phyloP scores from a whole-genome alignment of 2,888 invertebrate genomes.

The Sthenelais limicola region DNA sequence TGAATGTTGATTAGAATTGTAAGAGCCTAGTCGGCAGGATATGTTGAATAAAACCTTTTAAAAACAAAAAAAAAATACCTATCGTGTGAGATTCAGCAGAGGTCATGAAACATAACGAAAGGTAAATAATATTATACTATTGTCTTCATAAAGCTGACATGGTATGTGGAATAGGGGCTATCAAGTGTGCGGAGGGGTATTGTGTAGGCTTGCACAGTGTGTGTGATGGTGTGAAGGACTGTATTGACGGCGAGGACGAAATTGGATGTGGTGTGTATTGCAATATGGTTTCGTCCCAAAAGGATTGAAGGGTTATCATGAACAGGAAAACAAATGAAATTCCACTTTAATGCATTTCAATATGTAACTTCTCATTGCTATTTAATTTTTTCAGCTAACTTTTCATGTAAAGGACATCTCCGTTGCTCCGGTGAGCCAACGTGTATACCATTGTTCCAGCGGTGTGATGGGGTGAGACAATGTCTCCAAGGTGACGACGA shows the following conservation, averaged over 20 bases:
- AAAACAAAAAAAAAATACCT: too few relatives aligned
- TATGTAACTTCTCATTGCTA: too few relatives aligned
- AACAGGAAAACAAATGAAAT: too few relatives aligned
- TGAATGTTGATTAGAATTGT: too few relatives aligned
- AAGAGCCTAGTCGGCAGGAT: too few relatives aligned
- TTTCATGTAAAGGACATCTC: background rate
- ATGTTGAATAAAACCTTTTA: too few relatives aligned
- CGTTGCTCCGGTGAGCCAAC: slow-evolving; percentile 6
- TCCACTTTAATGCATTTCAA: too few relatives aligned
- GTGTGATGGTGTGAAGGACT: slow-evolving; percentile 36
- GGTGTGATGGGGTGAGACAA: slow-evolving; percentile 36
- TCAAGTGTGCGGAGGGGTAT: slow-evolving; percentile 27
- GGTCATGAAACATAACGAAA: too few relatives aligned
- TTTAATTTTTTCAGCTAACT: slow-evolving; percentile 10
- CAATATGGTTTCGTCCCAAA: too few relatives aligned
- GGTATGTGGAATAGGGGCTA: background rate
- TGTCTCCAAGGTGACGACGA: slow-evolving; percentile 42
- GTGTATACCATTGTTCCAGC: slow-evolving; percentile 24
- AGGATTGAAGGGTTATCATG: too few relatives aligned
- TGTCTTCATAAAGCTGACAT: background rate
- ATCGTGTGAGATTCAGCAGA: too few relatives aligned
- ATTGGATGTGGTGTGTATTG: slow-evolving; percentile 37
- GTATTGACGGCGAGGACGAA: slow-evolving; percentile 39
- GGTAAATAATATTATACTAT: too few relatives aligned
- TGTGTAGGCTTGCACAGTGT: slow-evolving; percentile 31